Conservation (phyloP, 1,140 invertebrate species). For the Drosophila elegans region DNA sequence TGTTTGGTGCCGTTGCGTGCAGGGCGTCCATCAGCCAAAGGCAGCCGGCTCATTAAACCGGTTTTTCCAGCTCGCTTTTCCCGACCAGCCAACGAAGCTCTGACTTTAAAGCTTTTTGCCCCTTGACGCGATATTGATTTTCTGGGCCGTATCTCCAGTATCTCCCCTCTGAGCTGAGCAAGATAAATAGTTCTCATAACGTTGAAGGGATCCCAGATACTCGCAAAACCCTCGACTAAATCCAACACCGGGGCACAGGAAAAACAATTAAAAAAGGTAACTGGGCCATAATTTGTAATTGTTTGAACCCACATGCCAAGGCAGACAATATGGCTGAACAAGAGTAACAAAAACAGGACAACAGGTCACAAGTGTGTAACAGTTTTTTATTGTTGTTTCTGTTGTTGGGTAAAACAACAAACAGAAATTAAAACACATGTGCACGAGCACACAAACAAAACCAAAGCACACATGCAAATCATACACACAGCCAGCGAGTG, state of each 20-base stretch:
- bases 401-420: conserved; percentile 67
- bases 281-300: conserved; percentile 79
- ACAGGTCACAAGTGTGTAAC: conserved; percentile 67
- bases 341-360: conserved; percentile 26
- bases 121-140: conserved; percentile 26
- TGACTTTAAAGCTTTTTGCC: conserved; percentile 67
- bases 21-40: conserved; percentile 71
- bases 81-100: conserved; percentile 7
- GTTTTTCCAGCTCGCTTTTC: conserved; percentile 34
- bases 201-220: not conserved
- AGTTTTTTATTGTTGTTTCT: conserved; percentile 60
- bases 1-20: conserved; percentile 77
- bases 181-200: conserved; percentile 37
- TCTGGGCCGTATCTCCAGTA: not conserved
- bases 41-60: conserved; percentile 79
- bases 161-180: not conserved
- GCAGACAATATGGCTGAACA: conserved; percentile 51
- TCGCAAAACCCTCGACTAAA: not conserved
- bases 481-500: conserved; percentile 20
- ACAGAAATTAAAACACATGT: conserved; percentile 83
- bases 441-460: conserved; percentile 61
- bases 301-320: conserved; percentile 75
- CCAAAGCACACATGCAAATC: conserved; percentile 35
- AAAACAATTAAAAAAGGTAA: conserved; percentile 75
- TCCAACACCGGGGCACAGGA: conserved; percentile 16